phyloP scores from a whole-genome alignment of 92 coral and sea anemone genomes.

The Palythoa grandiflora region DNA sequence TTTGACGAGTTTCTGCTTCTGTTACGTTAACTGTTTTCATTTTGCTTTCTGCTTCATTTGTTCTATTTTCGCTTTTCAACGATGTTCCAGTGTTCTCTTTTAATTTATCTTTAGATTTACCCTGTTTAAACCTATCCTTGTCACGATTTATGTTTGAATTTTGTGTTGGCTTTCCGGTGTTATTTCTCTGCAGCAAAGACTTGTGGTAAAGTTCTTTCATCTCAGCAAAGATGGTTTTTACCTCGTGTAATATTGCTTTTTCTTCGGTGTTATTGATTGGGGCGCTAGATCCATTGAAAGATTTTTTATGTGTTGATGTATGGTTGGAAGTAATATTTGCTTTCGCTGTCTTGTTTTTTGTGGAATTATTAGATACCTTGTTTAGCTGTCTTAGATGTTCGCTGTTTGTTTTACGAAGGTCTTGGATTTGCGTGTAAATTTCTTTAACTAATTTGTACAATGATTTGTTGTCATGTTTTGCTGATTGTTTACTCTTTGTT shows the following conservation, averaged over 20 bases:
- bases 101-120: background rate
- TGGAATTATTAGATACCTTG: background rate
- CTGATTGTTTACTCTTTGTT: background rate
- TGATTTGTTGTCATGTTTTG: background rate
- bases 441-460: conserved; percentile 27
- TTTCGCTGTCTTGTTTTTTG: background rate
- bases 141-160: background rate
- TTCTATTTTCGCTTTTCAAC: background rate
- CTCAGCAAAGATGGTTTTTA: conserved; percentile 73
- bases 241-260: conserved; percentile 65
- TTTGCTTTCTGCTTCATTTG: background rate
- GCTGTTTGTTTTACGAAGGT: background rate
- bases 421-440: conserved; percentile 37
- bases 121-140: background rate
- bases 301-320: background rate
- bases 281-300: background rate
- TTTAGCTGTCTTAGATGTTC: background rate
- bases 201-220: conserved; percentile 73
- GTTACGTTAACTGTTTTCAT: background rate
- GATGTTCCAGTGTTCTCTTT: background rate
- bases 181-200: conserved; percentile 18
- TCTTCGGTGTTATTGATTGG: conserved; percentile 55
- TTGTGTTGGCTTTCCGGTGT: background rate
- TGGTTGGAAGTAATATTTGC: background rate
- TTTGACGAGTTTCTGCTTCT: background rate